phyloP scores from a whole-genome alignment of 1,140 invertebrate genomes.

The Hylyphantes graminicola region DNA sequence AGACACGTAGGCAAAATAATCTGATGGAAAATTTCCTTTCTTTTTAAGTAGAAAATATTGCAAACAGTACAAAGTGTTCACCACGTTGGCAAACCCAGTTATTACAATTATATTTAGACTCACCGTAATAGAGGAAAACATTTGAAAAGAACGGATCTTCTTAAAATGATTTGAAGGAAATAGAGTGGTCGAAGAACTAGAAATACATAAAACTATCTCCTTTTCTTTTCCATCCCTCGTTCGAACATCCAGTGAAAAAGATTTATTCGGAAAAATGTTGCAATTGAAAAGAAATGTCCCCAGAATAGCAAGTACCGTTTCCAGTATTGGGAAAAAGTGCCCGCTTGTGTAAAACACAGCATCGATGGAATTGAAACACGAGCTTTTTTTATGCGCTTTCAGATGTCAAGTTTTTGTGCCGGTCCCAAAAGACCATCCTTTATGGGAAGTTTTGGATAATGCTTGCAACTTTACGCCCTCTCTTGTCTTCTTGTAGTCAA shows the following conservation, averaged over 20 bases:
- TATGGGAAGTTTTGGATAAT: constrained; percentile 4
- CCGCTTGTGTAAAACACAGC: constrained; percentile 35
- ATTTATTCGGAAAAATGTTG: constrained; percentile 42
- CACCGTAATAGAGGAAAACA: no score
- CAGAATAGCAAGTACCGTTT: constrained; percentile 37
- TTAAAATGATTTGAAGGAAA: no score
- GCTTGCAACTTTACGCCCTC: neutral
- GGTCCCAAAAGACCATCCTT: neutral
- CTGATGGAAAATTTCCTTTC: no score
- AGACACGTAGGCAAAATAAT: no score
- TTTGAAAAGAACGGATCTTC: no score
- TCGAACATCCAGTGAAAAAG: constrained; percentile 21
- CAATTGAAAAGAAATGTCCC: constrained; percentile 41
- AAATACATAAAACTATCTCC: no score
- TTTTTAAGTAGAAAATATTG: no score
- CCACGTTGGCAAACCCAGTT: no score
- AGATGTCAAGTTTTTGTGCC: constrained; percentile 15
- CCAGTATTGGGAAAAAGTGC: neutral
- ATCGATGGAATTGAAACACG: constrained; percentile 36
- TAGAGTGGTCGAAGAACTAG: no score
- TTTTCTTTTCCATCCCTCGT: constrained; percentile 13
- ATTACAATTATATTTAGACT: no score
- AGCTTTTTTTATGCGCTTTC: constrained; percentile 5
- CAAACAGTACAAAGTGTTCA: no score
- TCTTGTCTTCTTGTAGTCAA: no score